These are phyloP conservation scores for Chascanopsetta lugubris DNA, from an alignment of 2,113 vertebrate species.

Conservation along the genomic window DNA sequence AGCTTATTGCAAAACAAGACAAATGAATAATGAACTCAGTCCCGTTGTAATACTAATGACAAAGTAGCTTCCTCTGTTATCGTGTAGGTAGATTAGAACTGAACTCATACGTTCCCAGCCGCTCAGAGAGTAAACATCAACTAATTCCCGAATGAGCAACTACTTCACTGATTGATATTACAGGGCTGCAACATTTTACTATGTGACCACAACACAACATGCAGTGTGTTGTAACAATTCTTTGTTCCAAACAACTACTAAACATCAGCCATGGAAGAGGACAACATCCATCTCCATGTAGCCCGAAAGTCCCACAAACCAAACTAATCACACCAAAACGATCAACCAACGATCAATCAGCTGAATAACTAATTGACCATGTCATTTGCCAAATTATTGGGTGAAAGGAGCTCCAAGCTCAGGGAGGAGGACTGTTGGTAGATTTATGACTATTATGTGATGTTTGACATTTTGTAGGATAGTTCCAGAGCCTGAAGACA, in stretches of 20 bases:
- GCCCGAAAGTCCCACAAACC: conserved; percentile 40
- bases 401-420: conserved; percentile 1
- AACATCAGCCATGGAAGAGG: conserved; percentile 30
- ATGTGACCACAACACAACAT: conserved; percentile 11
- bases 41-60: not conserved
- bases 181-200: conserved; percentile 14
- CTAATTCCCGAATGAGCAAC: conserved; percentile 19
- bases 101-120: not conserved
- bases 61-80: not conserved
- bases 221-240: conserved; percentile 46
- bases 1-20: not conserved
- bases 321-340: conserved; percentile 63
- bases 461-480: conserved; percentile 17
- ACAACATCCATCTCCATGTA: conserved; percentile 44
- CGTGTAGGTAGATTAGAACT: conserved; percentile 1
- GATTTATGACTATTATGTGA: conserved; percentile 1
- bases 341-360: conserved; percentile 64
- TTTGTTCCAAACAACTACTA: conserved; percentile 15
- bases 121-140: conserved; percentile 18
- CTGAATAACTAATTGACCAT: conserved; percentile 41
- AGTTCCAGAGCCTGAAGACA: not conserved
- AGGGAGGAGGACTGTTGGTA: not conserved
- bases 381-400: conserved; percentile 38
- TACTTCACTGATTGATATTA: conserved; percentile 47
- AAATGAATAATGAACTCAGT: not conserved